Base-by-base conservation (phyloP, 2,797 vertebrate species). In the Champsocephalus gunnari region DNA sequence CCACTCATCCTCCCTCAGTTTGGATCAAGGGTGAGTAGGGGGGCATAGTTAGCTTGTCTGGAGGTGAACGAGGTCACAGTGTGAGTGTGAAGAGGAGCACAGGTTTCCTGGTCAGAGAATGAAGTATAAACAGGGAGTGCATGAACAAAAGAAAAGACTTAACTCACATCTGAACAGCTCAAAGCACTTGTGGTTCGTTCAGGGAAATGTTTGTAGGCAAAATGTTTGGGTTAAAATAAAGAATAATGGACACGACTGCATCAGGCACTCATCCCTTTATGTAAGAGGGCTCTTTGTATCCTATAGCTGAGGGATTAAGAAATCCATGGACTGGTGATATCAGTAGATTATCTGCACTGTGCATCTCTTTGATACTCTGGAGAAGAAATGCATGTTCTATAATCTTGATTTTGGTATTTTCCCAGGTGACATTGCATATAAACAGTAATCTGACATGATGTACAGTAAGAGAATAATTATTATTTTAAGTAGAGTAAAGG, bases 41-140 rank as follows among this genome's bases (percentile, higher is more conserved):
- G 80, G 76, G 24, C 54, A 72, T 74, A 81, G 87, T 89, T 88
- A 88, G 89, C 91, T 90, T 87, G 88, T 91, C 85, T 83, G 75
- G 83, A 85, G 87, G 90, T 88, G 82, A 92, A 68, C 50, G 68
- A 80, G 91, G 89, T 91, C 89, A 89, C 48, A 16, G 76, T 73
- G 60, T 57, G 71, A 79, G 83, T 83, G 84, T 86, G 83, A 89
- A 88, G 83, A 80, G 79, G 90, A 83, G 85, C 62, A 58, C 16
- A 66, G 66, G 72, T 80, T 63, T 87, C 72, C 74, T 72, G 77
- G 76, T 85, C 67, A 71, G 75, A 55, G 70, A 56, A 69, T 64
- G 56, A 64, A 73, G 73, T 81, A 76, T 79, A 67, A 85, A 85
- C n/a, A 73, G 81, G 28, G 28, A 28, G 28, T 28, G 28, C 28